phyloP scores from a whole-genome alignment of 2,113 vertebrate species.

The Stegastes partitus region DNA sequence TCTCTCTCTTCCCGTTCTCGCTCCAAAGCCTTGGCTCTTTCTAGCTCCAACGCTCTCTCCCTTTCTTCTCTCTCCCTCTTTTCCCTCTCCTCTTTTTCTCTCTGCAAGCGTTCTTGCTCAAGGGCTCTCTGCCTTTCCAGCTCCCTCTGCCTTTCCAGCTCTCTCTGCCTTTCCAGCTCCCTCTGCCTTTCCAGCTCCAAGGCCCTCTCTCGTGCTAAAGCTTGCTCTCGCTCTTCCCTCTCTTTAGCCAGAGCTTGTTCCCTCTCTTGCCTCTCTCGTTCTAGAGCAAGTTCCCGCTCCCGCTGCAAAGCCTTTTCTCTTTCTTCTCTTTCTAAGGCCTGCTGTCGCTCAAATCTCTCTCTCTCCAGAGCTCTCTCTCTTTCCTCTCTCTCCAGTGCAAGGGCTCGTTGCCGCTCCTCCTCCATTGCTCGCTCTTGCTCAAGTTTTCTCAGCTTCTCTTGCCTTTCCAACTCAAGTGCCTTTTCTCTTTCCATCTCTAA shows the following conservation, averaged over 20 bases:
- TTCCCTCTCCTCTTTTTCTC: constrained; percentile 65
- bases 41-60: constrained; percentile 41
- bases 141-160: constrained; percentile 66
- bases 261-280: constrained; percentile 66
- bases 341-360: constrained; percentile 69
- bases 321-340: constrained; percentile 72
- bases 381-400: constrained; percentile 65
- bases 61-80: constrained; percentile 56
- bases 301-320: constrained; percentile 64
- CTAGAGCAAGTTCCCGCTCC: constrained; percentile 66
- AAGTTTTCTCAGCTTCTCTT: constrained; percentile 63
- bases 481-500: constrained; percentile 63
- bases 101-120: constrained; percentile 64
- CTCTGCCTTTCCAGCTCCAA: constrained; percentile 64
- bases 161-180: constrained; percentile 71
- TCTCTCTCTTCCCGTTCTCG: constrained; percentile 51
- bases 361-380: constrained; percentile 64
- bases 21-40: constrained; percentile 50
- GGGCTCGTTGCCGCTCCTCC: constrained; percentile 62
- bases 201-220: constrained; percentile 62
- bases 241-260: constrained; percentile 66
- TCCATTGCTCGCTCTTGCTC: constrained; percentile 54
- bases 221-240: constrained; percentile 57
- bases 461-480: constrained; percentile 66
- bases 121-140: constrained; percentile 63